Conservation (phyloP, 2,888 invertebrate genomes). For the Lacanobia oleracea region DNA sequence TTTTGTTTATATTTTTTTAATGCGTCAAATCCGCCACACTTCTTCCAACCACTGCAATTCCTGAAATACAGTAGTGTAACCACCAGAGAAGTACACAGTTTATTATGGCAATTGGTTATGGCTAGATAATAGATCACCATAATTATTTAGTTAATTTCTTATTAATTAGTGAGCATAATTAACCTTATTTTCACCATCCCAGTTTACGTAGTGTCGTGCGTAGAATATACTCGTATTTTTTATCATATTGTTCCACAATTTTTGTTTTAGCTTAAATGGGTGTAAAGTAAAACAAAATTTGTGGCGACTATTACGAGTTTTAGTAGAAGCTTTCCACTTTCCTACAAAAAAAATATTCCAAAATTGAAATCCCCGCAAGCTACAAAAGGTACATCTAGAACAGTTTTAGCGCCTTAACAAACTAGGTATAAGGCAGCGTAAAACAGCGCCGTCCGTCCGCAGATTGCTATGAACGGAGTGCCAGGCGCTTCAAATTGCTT, state of each 20-base stretch:
- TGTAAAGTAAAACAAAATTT: no score
- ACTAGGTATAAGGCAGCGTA: conserved; percentile 40
- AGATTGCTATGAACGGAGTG: conserved; percentile 68
- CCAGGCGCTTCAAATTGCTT: conserved; percentile 71
- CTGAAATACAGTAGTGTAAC: neutral
- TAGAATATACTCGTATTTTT: no score
- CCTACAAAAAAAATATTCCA: neutral
- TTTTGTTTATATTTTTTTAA: neutral
- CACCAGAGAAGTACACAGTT: neutral
- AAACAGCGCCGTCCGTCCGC: conserved; percentile 57
- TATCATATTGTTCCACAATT: neutral
- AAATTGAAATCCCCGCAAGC: conserved; percentile 1
- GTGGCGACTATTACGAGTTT: neutral
- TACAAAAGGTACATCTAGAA: conserved; percentile 41
- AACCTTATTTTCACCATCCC: neutral
- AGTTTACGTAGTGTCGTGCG: neutral
- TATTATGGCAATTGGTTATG: neutral
- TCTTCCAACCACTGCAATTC: neutral
- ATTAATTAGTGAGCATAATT: neutral
- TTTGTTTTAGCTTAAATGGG: neutral
- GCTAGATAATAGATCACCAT: neutral
- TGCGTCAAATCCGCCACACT: neutral
- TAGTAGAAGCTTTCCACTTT: neutral
- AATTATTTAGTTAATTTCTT: neutral
- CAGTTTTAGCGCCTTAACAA: conserved; percentile 49